Evolutionary conservation across 2,888 invertebrate species (phyloP).

Genomic region (Clunio marinus): DNA sequence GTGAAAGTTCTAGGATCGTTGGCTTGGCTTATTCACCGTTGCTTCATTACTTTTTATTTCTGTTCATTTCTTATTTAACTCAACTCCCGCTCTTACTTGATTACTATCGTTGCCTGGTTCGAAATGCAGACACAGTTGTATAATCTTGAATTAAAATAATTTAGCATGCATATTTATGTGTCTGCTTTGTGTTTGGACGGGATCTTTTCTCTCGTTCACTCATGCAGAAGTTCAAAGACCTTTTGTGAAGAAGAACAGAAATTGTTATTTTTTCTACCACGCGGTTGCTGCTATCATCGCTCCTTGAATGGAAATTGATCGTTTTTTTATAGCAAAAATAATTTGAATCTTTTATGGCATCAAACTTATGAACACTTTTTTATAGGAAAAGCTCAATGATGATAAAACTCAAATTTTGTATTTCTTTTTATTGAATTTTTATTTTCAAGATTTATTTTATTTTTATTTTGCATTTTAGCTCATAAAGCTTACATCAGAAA

Average conservation of each 20-base stretch:
- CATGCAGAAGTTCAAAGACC: constrained; percentile 11
- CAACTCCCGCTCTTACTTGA: not conserved
- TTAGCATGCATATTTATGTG: constrained; percentile 36
- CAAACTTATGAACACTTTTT: too few relatives aligned
- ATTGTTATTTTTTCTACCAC: not conserved
- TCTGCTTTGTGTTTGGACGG: constrained; percentile 9
- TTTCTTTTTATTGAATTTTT: too few relatives aligned
- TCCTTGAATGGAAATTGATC: too few relatives aligned
- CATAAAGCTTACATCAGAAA: too few relatives aligned
- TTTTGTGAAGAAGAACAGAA: not conserved
- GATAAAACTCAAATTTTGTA: too few relatives aligned
- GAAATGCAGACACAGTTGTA: constrained; percentile 33
- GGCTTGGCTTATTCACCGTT: not conserved
- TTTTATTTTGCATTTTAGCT: not conserved
- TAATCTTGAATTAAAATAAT: constrained; percentile 37
- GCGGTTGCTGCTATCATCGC: too few relatives aligned
- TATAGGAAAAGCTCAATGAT: too few relatives aligned
- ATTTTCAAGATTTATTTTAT: not conserved
- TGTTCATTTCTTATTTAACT: too few relatives aligned
- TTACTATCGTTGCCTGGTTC: not conserved
- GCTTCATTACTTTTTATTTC: not conserved
- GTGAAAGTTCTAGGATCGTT: constrained; percentile 23
- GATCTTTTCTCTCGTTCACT: not conserved
- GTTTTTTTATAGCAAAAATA: too few relatives aligned
- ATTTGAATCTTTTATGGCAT: too few relatives aligned